A percentile compares a stretch with the other conserved stretches of the same genome.
These are phyloP conservation scores for Meiosimyza platycephala DNA, from an alignment of 2,888 invertebrate genomes.

Conservation along the genomic window DNA sequence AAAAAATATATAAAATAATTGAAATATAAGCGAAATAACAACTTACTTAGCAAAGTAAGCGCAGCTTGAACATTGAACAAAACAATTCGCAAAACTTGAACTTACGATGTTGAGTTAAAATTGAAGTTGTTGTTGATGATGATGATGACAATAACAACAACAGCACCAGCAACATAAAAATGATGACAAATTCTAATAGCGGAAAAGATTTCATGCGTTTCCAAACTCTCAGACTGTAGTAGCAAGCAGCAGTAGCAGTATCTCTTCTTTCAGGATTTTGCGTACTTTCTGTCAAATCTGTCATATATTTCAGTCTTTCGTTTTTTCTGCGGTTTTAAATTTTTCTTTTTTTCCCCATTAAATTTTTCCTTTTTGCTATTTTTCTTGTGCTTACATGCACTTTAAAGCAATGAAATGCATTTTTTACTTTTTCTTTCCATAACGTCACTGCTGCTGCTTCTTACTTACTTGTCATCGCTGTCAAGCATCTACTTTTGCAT, in stretches of 20 bases:
- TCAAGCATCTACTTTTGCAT: neutral
- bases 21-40: too few species aligned
- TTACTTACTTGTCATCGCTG: neutral
- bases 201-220: conserved; percentile 4
- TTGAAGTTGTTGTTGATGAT: conserved; percentile 9
- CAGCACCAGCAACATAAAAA: neutral
- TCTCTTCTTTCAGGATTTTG: neutral
- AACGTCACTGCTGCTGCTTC: neutral
- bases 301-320: neutral
- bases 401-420: conserved; percentile 26
- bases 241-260: too few species aligned
- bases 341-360: neutral
- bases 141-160: neutral
- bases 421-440: neutral
- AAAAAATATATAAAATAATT: too few species aligned
- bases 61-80: too few species aligned
- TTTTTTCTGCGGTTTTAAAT: neutral
- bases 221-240: neutral
- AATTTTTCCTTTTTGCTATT: neutral
- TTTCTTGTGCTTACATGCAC: neutral
- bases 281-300: neutral
- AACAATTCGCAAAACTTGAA: too few species aligned
- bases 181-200: conserved; percentile 24
- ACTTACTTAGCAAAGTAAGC: too few species aligned
- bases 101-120: neutral